phyloP scores from a whole-genome alignment of 2,797 vertebrate genomes.

The Craterocephalus amniculus region DNA sequence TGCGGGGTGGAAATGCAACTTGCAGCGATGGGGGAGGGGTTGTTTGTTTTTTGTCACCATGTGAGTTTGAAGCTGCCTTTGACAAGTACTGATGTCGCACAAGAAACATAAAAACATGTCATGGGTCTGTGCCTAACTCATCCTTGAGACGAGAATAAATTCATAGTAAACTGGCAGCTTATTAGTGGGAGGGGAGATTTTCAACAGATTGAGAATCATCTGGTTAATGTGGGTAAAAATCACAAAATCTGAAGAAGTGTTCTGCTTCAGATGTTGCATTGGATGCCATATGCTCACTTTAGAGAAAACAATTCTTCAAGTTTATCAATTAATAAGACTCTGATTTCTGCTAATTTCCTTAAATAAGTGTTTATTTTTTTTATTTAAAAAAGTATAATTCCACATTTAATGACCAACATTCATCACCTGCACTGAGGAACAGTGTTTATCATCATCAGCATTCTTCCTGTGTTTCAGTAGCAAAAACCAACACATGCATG shows the following conservation, averaged over 20 bases:
- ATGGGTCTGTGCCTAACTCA: constrained; percentile 28
- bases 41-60: constrained; percentile 13
- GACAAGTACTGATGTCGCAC: constrained; percentile 25
- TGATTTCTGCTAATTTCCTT: neutral
- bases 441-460: neutral
- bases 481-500: neutral
- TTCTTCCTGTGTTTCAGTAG: neutral
- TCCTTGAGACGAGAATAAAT: constrained; percentile 24
- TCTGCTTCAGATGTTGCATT: constrained; percentile 38
- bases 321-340: constrained; percentile 6
- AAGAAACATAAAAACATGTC: constrained; percentile 43
- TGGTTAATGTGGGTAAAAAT: constrained; percentile 20
- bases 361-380: neutral
- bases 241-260: constrained; percentile 26
- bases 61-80: constrained; percentile 7
- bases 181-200: constrained; percentile 22
- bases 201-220: constrained; percentile 10
- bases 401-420: neutral
- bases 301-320: constrained; percentile 8
- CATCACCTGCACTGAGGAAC: neutral
- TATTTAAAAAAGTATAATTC: neutral
- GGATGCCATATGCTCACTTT: constrained; percentile 18
- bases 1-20: constrained; percentile 19
- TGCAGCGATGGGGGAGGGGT: constrained; percentile 9
- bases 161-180: constrained; percentile 37